A percentile compares a stretch with the other conserved stretches of the same genome.
These are phyloP conservation scores for Notolepis coatsorum DNA, from an alignment of 2,797 vertebrate genomes.

Conservation along the genomic window DNA sequence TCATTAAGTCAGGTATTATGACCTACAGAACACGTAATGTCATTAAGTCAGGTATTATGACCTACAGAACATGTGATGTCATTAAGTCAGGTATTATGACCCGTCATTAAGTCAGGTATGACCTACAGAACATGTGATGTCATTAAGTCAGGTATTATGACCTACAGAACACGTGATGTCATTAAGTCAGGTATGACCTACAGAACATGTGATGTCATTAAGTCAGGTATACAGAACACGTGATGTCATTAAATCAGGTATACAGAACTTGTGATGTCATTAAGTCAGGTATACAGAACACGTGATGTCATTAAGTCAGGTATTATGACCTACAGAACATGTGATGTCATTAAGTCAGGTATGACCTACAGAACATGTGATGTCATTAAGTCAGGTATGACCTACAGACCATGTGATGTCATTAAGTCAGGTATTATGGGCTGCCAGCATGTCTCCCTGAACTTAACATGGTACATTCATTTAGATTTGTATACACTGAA, in stretches of 20 bases:
- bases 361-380: constrained; percentile 33
- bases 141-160: constrained; percentile 37
- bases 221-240: constrained; percentile 35
- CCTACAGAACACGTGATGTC: too few species aligned
- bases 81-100: constrained; percentile 35
- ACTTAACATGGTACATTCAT: constrained; percentile 58
- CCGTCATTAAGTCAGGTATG: constrained; percentile 4
- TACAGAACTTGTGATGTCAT: constrained; percentile 36
- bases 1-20: constrained; percentile 37
- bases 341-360: too few species aligned
- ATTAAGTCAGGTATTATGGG: constrained; percentile 39
- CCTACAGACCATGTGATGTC: constrained; percentile 30
- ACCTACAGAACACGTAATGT: too few species aligned
- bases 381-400: too few species aligned
- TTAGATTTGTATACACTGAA: constrained; percentile 28
- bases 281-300: too few species aligned
- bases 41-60: constrained; percentile 37
- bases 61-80: too few species aligned
- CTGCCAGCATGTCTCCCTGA: constrained; percentile 25
- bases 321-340: constrained; percentile 36
- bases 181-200: too few species aligned
- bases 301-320: constrained; percentile 37
- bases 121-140: too few species aligned
- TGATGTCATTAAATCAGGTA: too few species aligned
- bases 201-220: constrained; percentile 38